These are phyloP conservation scores for Phymastichus coffea DNA, from an alignment of 1,140 invertebrate genomes.

Conservation along the genomic window DNA sequence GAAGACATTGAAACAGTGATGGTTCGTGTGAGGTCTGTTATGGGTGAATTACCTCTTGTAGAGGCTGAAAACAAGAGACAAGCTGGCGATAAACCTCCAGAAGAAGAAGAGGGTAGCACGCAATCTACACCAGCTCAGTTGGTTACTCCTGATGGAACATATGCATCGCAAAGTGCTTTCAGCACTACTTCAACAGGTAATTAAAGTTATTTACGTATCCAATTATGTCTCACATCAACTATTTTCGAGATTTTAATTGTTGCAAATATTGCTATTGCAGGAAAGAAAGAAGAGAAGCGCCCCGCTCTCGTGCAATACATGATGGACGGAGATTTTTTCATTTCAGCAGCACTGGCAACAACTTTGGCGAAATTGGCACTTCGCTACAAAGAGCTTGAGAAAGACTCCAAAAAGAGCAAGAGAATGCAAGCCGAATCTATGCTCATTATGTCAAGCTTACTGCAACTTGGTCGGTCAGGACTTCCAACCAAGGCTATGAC, in stretches of 20 bases:
- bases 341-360: conserved; percentile 87
- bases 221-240: neutral
- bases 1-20: conserved; percentile 82
- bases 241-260: neutral
- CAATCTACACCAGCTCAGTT: conserved; percentile 60
- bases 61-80: conserved; percentile 81
- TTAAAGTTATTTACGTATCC: neutral
- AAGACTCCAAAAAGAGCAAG: conserved; percentile 66
- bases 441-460: conserved; percentile 83
- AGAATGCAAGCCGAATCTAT: conserved; percentile 80
- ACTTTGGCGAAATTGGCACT: conserved; percentile 89
- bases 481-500: conserved; percentile 78
- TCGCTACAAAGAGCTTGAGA: conserved; percentile 63
- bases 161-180: conserved; percentile 97
- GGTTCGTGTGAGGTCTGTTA: conserved; percentile 69
- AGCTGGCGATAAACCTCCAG: conserved; percentile 62
- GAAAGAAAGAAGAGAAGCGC: conserved; percentile 68
- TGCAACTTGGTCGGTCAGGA: conserved; percentile 75
- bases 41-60: conserved; percentile 88
- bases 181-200: conserved; percentile 63
- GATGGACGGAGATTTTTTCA: conserved; percentile 94
- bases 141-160: conserved; percentile 98
- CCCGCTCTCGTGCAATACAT: conserved; percentile 86
- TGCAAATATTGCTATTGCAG: conserved; percentile 37
- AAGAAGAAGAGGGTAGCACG: conserved; percentile 58